Percentiles rank a stretch among this genome's conserved stretches.
Evolutionary conservation across 2,797 vertebrate species (phyloP).

Genomic region (Pipistrellus pygmaeus): DNA sequence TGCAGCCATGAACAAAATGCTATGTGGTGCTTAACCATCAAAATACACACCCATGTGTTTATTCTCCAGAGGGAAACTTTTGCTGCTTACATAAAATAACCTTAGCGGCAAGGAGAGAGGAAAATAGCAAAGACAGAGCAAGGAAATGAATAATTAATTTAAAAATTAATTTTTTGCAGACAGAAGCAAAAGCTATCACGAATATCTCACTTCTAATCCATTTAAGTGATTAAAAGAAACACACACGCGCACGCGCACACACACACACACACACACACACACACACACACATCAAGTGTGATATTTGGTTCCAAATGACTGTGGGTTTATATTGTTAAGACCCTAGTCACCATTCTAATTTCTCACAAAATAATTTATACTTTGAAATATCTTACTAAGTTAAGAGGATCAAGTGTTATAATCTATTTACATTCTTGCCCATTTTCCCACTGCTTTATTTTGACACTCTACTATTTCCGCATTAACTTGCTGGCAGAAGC

Average conservation of each 20-base stretch:
- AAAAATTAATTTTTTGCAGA: conserved; percentile 26
- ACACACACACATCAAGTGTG: not conserved
- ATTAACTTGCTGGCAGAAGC: not conserved
- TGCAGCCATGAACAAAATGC: conserved; percentile 58
- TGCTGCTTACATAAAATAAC: conserved; percentile 17
- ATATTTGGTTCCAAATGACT: conserved; percentile 1
- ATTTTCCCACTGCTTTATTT: conserved; percentile 27
- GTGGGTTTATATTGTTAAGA: not conserved
- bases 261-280: too few relatives aligned
- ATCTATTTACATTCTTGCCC: conserved; percentile 16
- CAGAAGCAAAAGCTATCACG: not conserved
- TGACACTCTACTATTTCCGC: not conserved
- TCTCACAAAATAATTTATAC: conserved; percentile 35
- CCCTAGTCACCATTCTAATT: conserved; percentile 15
- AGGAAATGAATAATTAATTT: conserved; percentile 11
- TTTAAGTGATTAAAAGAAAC: conserved; percentile 27
- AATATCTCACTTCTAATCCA: not conserved
- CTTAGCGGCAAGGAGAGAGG: not conserved
- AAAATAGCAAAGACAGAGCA: conserved; percentile 36
- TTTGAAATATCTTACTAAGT: conserved; percentile 48
- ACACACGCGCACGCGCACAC: too few relatives aligned
- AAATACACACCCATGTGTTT: conserved; percentile 27
- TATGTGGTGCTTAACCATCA: not conserved
- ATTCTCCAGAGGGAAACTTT: conserved; percentile 23
- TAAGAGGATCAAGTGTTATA: conserved; percentile 10